A percentile compares a stretch with the other conserved stretches of the same genome.
These are phyloP conservation scores for Apocrypta bakeri DNA, from an alignment of 1,140 invertebrate species.

Conservation along the genomic window DNA sequence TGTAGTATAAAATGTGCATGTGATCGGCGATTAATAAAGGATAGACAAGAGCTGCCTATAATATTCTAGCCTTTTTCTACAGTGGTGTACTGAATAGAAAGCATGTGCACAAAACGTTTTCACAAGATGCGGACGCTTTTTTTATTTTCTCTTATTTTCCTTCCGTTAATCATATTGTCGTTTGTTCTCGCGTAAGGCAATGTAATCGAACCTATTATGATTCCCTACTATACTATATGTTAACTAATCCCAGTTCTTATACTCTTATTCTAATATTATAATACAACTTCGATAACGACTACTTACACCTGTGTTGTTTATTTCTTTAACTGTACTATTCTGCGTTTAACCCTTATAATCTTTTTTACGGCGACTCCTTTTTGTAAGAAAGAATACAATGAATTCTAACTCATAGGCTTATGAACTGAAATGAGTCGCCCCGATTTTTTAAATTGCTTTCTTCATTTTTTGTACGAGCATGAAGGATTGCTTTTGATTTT, in stretches of 20 bases:
- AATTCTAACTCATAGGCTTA: neutral
- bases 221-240: slow-evolving; percentile 23
- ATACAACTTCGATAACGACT: slow-evolving; percentile 36
- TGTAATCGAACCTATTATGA: slow-evolving; percentile 23
- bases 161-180: neutral
- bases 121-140: neutral
- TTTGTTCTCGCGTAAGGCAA: neutral
- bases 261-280: slow-evolving; percentile 38
- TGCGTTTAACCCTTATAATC: neutral
- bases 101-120: slow-evolving; percentile 41
- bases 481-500: neutral
- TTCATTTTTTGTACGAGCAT: slow-evolving; percentile 19
- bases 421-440: neutral
- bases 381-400: too few species aligned
- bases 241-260: neutral
- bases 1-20: neutral
- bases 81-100: slow-evolving; percentile 11
- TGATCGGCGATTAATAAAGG: neutral
- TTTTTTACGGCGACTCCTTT: neutral
- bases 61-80: slow-evolving; percentile 7
- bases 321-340: neutral
- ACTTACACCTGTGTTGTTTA: slow-evolving; percentile 22
- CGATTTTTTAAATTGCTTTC: neutral
- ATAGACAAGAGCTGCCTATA: neutral
- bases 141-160: neutral